phyloP scores from a whole-genome alignment of 2,888 invertebrate genomes.

The Hypena proboscidalis region DNA sequence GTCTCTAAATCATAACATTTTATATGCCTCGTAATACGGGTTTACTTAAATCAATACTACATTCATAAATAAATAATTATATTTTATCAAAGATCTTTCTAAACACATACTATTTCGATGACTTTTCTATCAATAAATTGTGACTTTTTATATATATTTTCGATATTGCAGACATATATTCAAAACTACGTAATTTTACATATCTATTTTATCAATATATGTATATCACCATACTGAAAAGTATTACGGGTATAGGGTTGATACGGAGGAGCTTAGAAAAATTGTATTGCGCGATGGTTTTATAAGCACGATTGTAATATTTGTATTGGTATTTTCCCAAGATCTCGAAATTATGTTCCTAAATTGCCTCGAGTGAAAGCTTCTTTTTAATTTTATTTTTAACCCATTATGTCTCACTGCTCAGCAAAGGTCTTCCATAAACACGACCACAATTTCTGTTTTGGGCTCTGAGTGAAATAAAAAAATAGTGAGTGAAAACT shows the following conservation, averaged over 20 bases:
- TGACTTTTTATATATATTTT: slow-evolving; percentile 7
- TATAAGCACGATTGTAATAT: not conserved
- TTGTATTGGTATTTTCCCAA: not conserved
- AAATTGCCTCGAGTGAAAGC: too few species aligned
- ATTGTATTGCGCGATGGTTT: slow-evolving; percentile 24
- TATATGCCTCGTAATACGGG: not conserved
- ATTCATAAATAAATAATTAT: not conserved
- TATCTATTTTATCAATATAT: slow-evolving; percentile 25
- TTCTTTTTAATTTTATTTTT: too few species aligned
- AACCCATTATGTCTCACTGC: too few species aligned
- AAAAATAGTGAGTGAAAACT: too few species aligned
- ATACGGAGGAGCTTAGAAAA: slow-evolving; percentile 18
- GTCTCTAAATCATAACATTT: not conserved
- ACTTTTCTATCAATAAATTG: slow-evolving; percentile 8
- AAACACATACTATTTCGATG: slow-evolving; percentile 15
- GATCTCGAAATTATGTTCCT: not conserved
- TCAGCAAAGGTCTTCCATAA: too few species aligned
- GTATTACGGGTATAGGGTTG: slow-evolving; percentile 13
- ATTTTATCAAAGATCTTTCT: slow-evolving; percentile 11
- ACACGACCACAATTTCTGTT: too few species aligned
- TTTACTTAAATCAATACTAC: not conserved
- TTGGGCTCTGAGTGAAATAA: too few species aligned
- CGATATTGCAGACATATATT: slow-evolving; percentile 8
- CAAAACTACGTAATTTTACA: slow-evolving; percentile 15
- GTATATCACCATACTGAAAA: slow-evolving; percentile 11